Percentiles rank a stretch among this genome's conserved stretches.
These are phyloP conservation scores for Acrobasis consociella DNA, from an alignment of 2,888 invertebrate species.

Conservation along the genomic window DNA sequence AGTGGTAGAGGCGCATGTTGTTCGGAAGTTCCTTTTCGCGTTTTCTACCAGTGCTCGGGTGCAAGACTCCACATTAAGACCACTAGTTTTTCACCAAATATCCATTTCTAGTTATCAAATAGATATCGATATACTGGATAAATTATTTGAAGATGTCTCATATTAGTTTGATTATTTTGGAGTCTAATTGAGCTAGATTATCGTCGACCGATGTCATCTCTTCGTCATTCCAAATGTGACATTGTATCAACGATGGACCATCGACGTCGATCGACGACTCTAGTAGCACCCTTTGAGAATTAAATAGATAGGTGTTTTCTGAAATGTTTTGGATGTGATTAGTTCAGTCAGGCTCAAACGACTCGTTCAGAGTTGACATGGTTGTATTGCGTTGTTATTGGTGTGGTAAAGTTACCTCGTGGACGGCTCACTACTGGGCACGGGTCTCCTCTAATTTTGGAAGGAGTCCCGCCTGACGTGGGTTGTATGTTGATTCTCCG, in stretches of 20 bases:
- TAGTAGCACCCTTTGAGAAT: background rate
- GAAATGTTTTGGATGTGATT: conserved; percentile 53
- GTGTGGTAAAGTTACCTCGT: conserved; percentile 37
- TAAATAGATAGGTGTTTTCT: conserved; percentile 52
- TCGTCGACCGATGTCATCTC: background rate
- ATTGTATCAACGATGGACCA: background rate
- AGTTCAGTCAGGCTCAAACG: conserved; percentile 55
- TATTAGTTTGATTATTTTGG: background rate
- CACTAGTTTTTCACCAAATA: conserved; percentile 22
- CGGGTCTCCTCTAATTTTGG: conserved; percentile 46
- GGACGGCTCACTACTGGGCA: background rate
- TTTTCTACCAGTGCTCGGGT: conserved; percentile 10
- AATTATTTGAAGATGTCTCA: too few species aligned
- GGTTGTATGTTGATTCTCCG: conserved; percentile 47
- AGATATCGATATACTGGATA: too few species aligned
- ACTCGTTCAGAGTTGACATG: conserved; percentile 48
- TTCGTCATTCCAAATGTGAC: background rate
- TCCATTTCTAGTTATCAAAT: too few species aligned
- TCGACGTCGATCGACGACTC: background rate
- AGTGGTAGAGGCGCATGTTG: conserved; percentile 3
- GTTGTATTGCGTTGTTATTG: conserved; percentile 54
- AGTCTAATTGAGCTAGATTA: background rate
- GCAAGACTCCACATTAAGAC: background rate
- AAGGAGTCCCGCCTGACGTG: conserved; percentile 19
- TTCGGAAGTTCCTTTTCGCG: conserved; percentile 19